Evolutionary conservation across 1,140 invertebrate genomes (phyloP).

Genomic region (Stegodyphus mimosarum): DNA sequence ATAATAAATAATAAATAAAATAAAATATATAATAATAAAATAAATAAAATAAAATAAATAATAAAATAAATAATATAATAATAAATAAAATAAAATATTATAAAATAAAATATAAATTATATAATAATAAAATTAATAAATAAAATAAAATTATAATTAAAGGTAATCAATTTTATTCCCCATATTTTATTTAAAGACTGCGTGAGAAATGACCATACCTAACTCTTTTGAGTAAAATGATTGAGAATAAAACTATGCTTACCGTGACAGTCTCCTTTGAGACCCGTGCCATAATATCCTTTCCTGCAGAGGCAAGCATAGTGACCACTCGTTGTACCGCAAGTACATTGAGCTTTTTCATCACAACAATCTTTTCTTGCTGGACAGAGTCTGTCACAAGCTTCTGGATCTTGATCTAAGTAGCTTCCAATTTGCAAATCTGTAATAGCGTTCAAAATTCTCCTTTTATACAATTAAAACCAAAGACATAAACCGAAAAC

Average conservation of each 20-base stretch:
- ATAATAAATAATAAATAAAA: no score
- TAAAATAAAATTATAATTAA: no score
- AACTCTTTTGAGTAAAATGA: background rate
- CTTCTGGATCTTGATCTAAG: conserved; percentile 69
- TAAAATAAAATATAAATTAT: no score
- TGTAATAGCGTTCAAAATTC: conserved; percentile 62
- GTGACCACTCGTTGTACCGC: conserved; percentile 77
- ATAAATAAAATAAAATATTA: no score
- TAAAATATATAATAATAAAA: no score
- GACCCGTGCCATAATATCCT: conserved; percentile 77
- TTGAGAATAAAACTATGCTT: conserved; percentile 63
- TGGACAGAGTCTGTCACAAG: conserved; percentile 74
- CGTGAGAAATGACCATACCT: background rate
- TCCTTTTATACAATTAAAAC: no score
- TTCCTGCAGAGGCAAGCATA: conserved; percentile 76
- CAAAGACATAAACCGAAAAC: no score
- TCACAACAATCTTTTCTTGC: conserved; percentile 73
- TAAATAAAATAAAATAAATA: no score
- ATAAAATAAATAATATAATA: no score
- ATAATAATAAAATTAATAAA: no score
- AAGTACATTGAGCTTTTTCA: conserved; percentile 74
- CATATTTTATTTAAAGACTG: no score
- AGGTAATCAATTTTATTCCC: no score
- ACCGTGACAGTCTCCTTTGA: conserved; percentile 75
- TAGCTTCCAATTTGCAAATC: conserved; percentile 76